Evolutionary conservation across 2,797 vertebrate genomes (phyloP).

Genomic region (Lacerta bilineata): DNA sequence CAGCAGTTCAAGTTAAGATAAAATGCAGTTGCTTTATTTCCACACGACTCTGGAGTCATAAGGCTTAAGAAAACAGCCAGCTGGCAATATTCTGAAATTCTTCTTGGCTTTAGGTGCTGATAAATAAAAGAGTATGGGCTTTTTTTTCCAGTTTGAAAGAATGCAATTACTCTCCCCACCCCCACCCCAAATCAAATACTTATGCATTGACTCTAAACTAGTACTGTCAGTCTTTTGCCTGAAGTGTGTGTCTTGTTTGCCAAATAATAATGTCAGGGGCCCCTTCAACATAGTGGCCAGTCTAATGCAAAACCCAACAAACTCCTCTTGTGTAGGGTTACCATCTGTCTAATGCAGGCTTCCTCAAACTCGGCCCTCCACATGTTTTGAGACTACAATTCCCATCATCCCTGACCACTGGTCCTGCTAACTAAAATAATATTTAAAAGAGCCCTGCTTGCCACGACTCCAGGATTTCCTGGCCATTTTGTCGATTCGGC

Average conservation of each 20-base stretch:
- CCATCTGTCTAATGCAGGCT: not conserved
- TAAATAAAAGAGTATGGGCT: not conserved
- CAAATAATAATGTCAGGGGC: not conserved
- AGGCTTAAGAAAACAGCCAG: not conserved
- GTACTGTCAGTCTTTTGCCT: not conserved
- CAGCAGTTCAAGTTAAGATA: constrained; percentile 40
- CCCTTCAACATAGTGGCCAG: constrained; percentile 4
- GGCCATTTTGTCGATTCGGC: too few species aligned
- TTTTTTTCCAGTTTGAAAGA: not conserved
- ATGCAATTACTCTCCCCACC: not conserved
- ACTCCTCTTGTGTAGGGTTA: not conserved
- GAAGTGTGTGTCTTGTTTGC: constrained; percentile 9
- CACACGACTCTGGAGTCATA: accelerated
- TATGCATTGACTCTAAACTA: constrained; percentile 28
- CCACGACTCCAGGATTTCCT: too few species aligned
- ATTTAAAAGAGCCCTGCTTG: too few species aligned
- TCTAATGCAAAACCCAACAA: constrained; percentile 59
- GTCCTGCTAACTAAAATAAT: too few species aligned
- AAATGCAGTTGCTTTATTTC: not conserved
- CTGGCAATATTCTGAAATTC: constrained; percentile 45
- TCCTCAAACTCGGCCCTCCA: too few species aligned
- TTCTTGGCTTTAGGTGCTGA: constrained; percentile 5
- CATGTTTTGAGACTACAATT: too few species aligned
- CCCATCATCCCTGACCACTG: too few species aligned
- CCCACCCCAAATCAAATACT: not conserved